Percentiles rank a stretch among this genome's conserved stretches.
These are phyloP conservation scores for Hedya salicella DNA, from an alignment of 2,888 invertebrate genomes.

Conservation along the genomic window DNA sequence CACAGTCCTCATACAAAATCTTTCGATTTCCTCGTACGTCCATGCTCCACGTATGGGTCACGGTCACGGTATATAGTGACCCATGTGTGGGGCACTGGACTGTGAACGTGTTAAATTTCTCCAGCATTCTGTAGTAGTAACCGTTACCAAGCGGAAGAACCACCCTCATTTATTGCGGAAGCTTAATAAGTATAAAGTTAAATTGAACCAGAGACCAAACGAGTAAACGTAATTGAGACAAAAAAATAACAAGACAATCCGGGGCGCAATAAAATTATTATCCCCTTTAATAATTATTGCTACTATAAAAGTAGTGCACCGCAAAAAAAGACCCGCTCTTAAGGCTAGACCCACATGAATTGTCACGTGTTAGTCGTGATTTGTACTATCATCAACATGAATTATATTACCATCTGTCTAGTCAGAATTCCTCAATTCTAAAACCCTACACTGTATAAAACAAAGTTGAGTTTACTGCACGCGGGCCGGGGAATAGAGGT, in stretches of 20 bases:
- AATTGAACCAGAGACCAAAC: background rate
- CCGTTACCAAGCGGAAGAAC: no score
- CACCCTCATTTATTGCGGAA: no score
- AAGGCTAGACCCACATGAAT: conserved; percentile 64
- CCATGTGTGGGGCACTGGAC: no score
- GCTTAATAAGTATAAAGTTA: conserved; percentile 4
- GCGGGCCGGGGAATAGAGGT: conserved; percentile 49
- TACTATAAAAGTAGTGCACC: conserved; percentile 48
- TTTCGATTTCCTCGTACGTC: no score
- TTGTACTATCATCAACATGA: conserved; percentile 62
- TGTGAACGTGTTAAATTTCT: no score
- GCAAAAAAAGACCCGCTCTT: conserved; percentile 53
- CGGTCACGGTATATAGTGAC: no score
- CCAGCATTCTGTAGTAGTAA: no score
- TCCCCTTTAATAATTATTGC: conserved; percentile 37
- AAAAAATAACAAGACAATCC: conserved; percentile 35
- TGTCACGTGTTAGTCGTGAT: conserved; percentile 69
- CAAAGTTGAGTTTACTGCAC: conserved; percentile 57
- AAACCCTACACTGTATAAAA: conserved; percentile 45
- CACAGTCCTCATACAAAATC: no score
- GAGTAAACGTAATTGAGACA: conserved; percentile 30
- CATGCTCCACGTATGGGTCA: no score
- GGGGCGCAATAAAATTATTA: conserved; percentile 34
- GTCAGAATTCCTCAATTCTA: conserved; percentile 46
- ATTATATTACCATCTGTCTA: conserved; percentile 59